Evolutionary conservation across 2,797 vertebrate genomes (phyloP).

Genomic region (Glossophaga mutica): DNA sequence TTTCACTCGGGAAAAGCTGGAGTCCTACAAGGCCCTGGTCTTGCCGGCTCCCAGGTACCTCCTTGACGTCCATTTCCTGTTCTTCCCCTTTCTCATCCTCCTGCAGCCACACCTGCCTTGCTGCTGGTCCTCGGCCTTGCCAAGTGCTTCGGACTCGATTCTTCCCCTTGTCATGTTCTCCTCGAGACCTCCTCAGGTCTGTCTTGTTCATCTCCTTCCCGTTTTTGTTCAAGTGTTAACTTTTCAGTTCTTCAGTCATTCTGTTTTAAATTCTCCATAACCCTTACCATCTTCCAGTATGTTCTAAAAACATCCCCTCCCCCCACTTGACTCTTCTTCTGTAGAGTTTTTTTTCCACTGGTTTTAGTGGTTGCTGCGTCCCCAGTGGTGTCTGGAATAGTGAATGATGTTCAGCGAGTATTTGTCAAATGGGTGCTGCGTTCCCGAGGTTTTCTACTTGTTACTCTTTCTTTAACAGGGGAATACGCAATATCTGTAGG

Average conservation of each 20-base stretch:
- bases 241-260: background rate
- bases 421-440: constrained; percentile 17
- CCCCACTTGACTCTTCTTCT: background rate
- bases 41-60: background rate
- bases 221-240: background rate
- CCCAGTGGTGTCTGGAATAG: background rate
- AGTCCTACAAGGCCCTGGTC: background rate
- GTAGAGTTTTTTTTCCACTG: background rate
- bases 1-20: background rate
- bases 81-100: background rate
- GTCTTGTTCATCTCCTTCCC: background rate
- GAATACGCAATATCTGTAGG: background rate
- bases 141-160: background rate
- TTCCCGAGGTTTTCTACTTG: background rate
- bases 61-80: background rate
- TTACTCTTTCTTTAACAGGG: background rate
- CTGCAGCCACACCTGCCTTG: background rate
- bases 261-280: background rate
- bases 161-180: background rate
- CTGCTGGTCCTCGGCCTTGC: background rate
- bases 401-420: background rate
- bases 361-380: constrained; percentile 1
- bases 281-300: background rate
- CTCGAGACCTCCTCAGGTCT: background rate
- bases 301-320: background rate